A percentile compares a stretch with the other conserved stretches of the same genome.
Conservation (phyloP, 2,113 vertebrate species). For the Muscicapa adusta region DNA sequence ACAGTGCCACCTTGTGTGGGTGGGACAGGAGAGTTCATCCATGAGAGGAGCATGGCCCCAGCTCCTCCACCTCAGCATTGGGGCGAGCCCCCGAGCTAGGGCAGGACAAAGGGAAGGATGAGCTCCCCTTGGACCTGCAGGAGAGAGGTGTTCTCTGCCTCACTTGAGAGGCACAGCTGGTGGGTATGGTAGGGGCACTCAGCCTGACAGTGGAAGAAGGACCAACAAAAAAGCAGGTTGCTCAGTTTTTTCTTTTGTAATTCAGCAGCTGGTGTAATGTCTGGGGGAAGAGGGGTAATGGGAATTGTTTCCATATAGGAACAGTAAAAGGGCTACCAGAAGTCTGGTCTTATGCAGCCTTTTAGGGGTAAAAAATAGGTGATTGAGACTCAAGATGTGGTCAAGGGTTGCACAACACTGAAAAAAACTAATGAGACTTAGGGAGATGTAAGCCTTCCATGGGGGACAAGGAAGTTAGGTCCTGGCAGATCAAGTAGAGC, state of each 20-base stretch:
- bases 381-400: neutral
- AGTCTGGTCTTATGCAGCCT: neutral
- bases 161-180: neutral
- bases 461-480: neutral
- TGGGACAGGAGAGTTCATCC: neutral
- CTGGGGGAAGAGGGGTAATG: neutral
- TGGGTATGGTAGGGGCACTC: neutral
- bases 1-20: constrained; percentile 47
- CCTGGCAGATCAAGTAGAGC: neutral
- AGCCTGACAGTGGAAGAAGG: neutral
- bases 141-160: neutral
- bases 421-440: neutral
- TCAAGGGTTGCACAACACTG: neutral
- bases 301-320: neutral
- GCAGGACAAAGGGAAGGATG: neutral
- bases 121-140: neutral
- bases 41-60: neutral
- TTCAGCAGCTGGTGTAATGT: neutral
- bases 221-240: neutral
- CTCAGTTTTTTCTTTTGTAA: neutral
- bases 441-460: neutral
- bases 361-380: neutral
- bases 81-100: neutral
- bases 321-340: neutral
- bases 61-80: fast-evolving